Base-by-base conservation (phyloP, 2,888 invertebrate species). In the Ptycholaimellus sp. region DNA sequence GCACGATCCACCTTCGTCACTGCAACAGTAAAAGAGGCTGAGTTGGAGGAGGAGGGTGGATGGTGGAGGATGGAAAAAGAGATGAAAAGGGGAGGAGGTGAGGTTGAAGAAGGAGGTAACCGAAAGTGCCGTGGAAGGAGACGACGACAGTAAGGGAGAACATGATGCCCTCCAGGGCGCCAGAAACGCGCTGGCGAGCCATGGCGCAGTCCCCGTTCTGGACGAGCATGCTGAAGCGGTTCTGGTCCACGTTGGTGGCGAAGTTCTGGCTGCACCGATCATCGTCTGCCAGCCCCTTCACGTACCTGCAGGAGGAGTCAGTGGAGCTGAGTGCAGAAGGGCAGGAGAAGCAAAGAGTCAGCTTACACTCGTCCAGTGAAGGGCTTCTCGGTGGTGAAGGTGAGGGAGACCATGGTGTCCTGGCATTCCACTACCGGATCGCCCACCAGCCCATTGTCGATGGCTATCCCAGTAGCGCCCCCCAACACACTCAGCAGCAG, bases 61-160 rank as follows among this genome's bases (percentile, higher is more conserved):
- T 23, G 13, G 13, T 23, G 25, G 13, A 23, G 13, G 6, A 23
- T 23, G 25, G 25, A 9, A 13, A 23, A 9, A 23, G 6, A 6
- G 13, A 9, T 23, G 6, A 13, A 23, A 23, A 23, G 25, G 25
- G 13, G 6, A 23, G 25, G 25, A 23, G 6, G 25, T 9, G 13
- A 9, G 25, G 25, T 13, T 6, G 13, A 18, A 49, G 49, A 36
- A n/a, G n/a, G n/a, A n/a, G n/a, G n/a, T n/a, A n/a, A n/a, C n/a
- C n/a, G n/a, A 51, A 52, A 3, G 52, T 52, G 36, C 52, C 52
- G 38, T 52, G 52, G 40, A 52, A 54, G 17, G 46, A 47, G 36
- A 52, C 52, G 23, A 54, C 49, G 33, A 52, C 48, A 14, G 53
- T 53, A 31, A 52, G 23, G 13, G 49, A 50, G 32, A 50, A 44